Percentiles rank a stretch among this genome's conserved stretches.
Conservation (phyloP, 2,888 invertebrate genomes). For the Drosophila sordidula region DNA sequence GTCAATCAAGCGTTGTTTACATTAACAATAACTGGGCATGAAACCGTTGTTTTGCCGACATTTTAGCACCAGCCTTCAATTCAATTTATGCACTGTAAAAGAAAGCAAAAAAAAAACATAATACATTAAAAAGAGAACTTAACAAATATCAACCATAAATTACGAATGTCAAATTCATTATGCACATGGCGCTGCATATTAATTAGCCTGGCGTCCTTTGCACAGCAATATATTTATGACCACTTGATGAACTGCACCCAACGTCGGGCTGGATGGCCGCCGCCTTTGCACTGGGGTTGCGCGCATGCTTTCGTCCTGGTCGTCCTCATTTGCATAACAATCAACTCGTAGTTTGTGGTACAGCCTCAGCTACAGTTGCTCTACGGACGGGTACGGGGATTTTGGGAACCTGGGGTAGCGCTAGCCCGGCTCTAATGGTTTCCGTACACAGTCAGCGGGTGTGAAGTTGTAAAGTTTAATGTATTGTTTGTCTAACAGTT, state of each 20-base stretch:
- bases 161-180: constrained; percentile 83
- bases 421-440: constrained; percentile 66
- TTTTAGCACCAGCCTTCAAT: constrained; percentile 56
- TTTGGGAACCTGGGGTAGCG: constrained; percentile 27
- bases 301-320: constrained; percentile 67
- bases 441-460: constrained; percentile 71
- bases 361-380: constrained; percentile 56
- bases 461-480: constrained; percentile 82
- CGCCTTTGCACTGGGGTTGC: constrained; percentile 42
- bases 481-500: constrained; percentile 78
- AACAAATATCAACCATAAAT: constrained; percentile 82
- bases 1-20: constrained; percentile 73
- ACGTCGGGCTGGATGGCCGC: constrained; percentile 8
- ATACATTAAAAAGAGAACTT: constrained; percentile 34
- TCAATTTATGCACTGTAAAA: constrained; percentile 51
- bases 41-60: constrained; percentile 82
- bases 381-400: constrained; percentile 12
- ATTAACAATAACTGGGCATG: constrained; percentile 82
- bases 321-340: constrained; percentile 80
- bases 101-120: constrained; percentile 14
- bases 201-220: constrained; percentile 65
- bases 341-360: constrained; percentile 78
- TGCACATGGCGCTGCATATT: constrained; percentile 81
- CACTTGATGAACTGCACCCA: constrained; percentile 81
- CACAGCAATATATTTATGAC: constrained; percentile 69